Evolutionary conservation across 2,797 vertebrate species (phyloP), one percentile per base, ranked within the genome.

Genomic region (Pempheris klunzingeri): DNA sequence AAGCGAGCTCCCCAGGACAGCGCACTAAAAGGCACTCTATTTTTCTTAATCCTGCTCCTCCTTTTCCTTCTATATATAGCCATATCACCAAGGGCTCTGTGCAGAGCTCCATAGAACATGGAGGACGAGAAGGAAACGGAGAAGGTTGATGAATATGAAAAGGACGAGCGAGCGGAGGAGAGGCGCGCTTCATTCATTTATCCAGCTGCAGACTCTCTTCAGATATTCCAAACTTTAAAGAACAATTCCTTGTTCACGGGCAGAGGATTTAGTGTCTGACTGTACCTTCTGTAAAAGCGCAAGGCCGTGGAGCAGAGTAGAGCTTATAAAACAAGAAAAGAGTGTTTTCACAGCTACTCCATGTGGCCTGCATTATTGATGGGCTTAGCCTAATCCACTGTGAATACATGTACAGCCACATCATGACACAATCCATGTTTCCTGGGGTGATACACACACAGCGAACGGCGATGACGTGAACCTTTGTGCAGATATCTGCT

Each of bases 291-390:
- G 52, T 22, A 20, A 62, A 54, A 74, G 50, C 70, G 71, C 12
- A 1, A 77, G 60, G 68, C 65, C 50, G 58, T 50, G 57, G 55
- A 76, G 70, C 61, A 77, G 38, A 83, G 69, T 39, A 8, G 34
- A 74, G 62, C 70, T 78, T 81, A 78, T 72, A 34, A 92, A 91
- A 89, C 65, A 80, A 71, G 58, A 73, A 72, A 78, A 82, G 61
- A 74, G 73, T 74, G 68, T 80, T 90, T 92, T 83, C 86, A 84
- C 77, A 87, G 84, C 71, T 72, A 47, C 70, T 86, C 69, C 75
- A 57, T 82, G 81, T 67, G 77, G 74, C 64, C 74, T 90, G 84
- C 73, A 92, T 93, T 91, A 93, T 91, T 93, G 82, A 90, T 90
- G 64, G 71, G 52, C 15, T 80, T 54, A 83, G 39, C 70, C 80